Evolutionary conservation across 2,888 invertebrate species (phyloP).

Genomic region (Eupithecia inturbata): DNA sequence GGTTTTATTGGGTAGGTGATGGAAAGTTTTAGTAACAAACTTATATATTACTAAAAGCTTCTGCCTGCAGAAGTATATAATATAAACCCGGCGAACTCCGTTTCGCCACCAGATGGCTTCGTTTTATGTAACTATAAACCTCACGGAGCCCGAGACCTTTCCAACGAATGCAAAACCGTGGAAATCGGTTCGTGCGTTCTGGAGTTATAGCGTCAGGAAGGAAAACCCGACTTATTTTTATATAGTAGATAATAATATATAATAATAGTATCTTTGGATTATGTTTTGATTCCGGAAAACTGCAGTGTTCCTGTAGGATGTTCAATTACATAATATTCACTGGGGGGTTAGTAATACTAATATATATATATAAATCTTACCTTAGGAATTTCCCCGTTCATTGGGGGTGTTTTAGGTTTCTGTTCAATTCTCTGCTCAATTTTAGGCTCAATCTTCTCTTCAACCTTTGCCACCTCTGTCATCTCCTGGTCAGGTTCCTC

Average conservation of each 20-base stretch:
- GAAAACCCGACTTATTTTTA: no score
- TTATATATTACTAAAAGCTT: background rate
- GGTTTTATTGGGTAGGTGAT: background rate
- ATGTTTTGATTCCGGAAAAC: background rate
- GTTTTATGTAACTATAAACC: no score
- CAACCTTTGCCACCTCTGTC: slow-evolving; percentile 58
- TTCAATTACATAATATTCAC: background rate
- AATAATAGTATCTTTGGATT: no score
- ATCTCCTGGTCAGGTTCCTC: slow-evolving; percentile 62
- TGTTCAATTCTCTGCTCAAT: slow-evolving; percentile 36
- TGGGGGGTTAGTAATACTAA: no score
- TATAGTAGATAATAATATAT: no score
- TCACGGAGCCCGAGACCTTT: no score
- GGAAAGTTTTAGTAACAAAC: background rate
- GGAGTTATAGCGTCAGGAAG: no score
- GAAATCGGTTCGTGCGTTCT: no score
- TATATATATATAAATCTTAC: slow-evolving; percentile 46
- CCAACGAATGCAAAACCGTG: no score
- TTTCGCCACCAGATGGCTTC: no score
- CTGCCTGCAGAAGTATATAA: background rate
- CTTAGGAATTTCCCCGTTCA: slow-evolving; percentile 76
- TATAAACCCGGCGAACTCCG: no score
- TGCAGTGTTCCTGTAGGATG: background rate
- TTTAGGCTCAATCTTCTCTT: slow-evolving; percentile 60
- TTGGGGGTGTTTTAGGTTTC: slow-evolving; percentile 57